A percentile compares a stretch with the other conserved stretches of the same genome.
Conservation (phyloP, 2,797 vertebrate species). For the Chelonia mydas region DNA sequence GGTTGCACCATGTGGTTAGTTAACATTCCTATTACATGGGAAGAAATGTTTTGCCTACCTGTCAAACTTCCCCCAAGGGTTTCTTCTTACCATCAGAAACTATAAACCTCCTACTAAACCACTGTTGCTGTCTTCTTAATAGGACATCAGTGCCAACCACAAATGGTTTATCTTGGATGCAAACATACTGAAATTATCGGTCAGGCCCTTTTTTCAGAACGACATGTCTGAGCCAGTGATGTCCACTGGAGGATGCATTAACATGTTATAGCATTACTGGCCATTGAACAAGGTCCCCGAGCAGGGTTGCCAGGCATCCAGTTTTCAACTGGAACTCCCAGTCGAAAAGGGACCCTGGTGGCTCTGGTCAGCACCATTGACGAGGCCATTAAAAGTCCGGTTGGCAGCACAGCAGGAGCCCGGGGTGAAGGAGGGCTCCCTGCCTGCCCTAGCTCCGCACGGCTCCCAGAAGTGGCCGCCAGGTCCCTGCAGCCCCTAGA, state of each 20-base stretch:
- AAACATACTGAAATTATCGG: neutral
- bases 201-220: rapidly evolving
- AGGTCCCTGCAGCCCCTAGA: no score
- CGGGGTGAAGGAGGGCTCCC: no score
- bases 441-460: no score
- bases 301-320: no score
- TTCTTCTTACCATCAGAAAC: neutral
- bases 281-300: rapidly evolving
- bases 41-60: neutral
- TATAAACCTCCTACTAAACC: neutral
- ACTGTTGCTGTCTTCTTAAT: neutral
- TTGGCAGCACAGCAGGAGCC: no score
- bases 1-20: rapidly evolving
- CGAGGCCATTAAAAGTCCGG: no score
- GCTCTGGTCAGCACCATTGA: no score
- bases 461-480: no score
- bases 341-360: no score
- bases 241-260: neutral
- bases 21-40: neutral
- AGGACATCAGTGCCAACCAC: neutral
- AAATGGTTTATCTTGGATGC: neutral
- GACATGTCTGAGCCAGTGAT: neutral
- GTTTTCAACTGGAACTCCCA: no score
- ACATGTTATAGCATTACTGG: rapidly evolving
- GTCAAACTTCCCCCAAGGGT: neutral